Percentiles rank a stretch among this genome's conserved stretches.
Conservation (phyloP, 2,797 vertebrate species). For the Gymnopithys bicolor region DNA sequence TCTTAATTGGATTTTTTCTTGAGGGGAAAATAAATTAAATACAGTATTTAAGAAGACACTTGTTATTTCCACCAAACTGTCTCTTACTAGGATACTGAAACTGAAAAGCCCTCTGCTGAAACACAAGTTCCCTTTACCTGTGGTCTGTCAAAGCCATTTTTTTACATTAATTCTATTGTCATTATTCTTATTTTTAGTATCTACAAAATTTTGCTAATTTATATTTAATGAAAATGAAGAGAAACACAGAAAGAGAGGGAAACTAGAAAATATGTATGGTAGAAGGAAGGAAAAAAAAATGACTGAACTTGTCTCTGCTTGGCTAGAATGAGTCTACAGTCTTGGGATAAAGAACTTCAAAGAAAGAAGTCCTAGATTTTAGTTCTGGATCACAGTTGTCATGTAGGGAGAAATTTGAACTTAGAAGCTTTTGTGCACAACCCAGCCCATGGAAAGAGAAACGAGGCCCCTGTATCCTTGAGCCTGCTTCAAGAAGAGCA, state of each 20-base stretch:
- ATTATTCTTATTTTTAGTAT: background rate
- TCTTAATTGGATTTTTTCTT: background rate
- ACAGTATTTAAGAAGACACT: background rate
- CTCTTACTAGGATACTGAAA: background rate
- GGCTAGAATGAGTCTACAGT: background rate
- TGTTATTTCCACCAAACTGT: background rate
- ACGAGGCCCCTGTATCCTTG: too few relatives aligned
- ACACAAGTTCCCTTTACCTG: background rate
- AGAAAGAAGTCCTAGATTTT: background rate
- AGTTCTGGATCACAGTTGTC: background rate
- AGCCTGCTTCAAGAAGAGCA: too few relatives aligned
- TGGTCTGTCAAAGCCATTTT: background rate
- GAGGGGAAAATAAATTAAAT: background rate
- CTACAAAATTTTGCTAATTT: background rate
- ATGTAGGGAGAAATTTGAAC: background rate
- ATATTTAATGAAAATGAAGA: background rate
- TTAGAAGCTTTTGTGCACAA: too few relatives aligned
- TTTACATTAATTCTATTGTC: background rate
- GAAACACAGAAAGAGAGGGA: background rate
- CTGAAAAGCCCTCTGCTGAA: background rate
- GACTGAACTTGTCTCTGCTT: background rate
- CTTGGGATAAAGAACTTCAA: background rate
- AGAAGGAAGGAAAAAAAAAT: too few relatives aligned
- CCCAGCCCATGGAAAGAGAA: too few relatives aligned
- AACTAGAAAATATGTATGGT: accelerated